Evolutionary conservation across 1,140 invertebrate species (phyloP).

Genomic region (Thaumetopoea pityocampa): DNA sequence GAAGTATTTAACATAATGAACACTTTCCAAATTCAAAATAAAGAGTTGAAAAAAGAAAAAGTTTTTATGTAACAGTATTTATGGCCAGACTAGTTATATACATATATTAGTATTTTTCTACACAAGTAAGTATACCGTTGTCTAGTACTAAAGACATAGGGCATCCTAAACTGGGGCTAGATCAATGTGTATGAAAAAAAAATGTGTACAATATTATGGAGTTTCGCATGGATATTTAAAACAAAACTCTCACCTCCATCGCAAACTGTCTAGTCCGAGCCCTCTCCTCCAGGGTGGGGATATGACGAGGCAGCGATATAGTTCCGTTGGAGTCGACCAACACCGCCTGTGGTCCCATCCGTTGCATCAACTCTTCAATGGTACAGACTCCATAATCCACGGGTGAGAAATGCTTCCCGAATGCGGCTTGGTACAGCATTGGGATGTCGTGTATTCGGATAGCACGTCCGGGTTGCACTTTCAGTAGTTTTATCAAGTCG

Average conservation of each 20-base stretch:
- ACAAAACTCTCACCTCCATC: conserved; percentile 46
- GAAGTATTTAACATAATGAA: too few species aligned
- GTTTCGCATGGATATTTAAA: background rate
- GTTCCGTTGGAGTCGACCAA: conserved; percentile 41
- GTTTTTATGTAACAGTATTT: too few species aligned
- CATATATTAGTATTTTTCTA: too few species aligned
- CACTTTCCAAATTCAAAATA: too few species aligned
- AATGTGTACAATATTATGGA: background rate
- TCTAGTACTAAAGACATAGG: too few species aligned
- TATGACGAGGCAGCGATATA: conserved; percentile 48
- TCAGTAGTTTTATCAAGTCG: conserved; percentile 90
- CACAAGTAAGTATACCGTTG: too few species aligned
- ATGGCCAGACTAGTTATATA: too few species aligned
- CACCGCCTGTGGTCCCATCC: conserved; percentile 43
- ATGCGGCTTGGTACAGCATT: conserved; percentile 82
- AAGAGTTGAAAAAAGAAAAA: too few species aligned
- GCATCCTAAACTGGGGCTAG: too few species aligned
- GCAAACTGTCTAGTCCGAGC: conserved; percentile 58
- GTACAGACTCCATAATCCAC: conserved; percentile 71
- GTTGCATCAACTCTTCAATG: conserved; percentile 52
- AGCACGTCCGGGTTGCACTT: conserved; percentile 86
- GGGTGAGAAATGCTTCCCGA: conserved; percentile 71
- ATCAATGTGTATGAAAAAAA: too few species aligned
- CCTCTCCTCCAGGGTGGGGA: conserved; percentile 60
- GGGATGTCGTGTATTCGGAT: conserved; percentile 85